phyloP scores from a whole-genome alignment of 2,888 invertebrate species.

The Leptinotarsa tumamoca region DNA sequence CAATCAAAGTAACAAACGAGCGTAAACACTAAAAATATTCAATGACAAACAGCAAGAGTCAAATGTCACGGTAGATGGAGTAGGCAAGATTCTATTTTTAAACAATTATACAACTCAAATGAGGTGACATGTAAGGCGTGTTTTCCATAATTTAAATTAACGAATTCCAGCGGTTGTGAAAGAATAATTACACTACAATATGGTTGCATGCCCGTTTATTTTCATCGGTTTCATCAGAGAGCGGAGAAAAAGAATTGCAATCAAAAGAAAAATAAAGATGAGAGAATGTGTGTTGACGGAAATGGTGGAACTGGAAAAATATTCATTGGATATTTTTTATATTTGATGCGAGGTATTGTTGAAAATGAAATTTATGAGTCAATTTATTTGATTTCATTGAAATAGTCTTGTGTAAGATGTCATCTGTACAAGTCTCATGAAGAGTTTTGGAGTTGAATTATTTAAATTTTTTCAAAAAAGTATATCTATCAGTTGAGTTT shows the following conservation, averaged over 20 bases:
- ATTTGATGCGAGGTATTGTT: background rate
- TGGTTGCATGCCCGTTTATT: conserved; percentile 1
- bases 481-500: too few relatives aligned
- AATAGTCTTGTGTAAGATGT: too few relatives aligned
- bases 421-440: too few relatives aligned
- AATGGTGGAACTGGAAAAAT: background rate
- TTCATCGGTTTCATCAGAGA: conserved; percentile 3
- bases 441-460: too few relatives aligned
- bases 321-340: background rate
- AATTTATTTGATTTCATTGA: too few relatives aligned
- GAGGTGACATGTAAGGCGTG: conserved; percentile 8
- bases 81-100: conserved; percentile 51
- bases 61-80: conserved; percentile 51
- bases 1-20: conserved; percentile 1
- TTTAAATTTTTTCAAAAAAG: too few relatives aligned
- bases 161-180: background rate
- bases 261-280: background rate
- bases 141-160: background rate
- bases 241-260: background rate
- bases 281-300: background rate
- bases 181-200: background rate
- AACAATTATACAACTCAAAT: conserved; percentile 33
- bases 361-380: too few relatives aligned
- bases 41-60: conserved; percentile 41
- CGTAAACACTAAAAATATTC: conserved; percentile 46